A percentile compares a stretch with the other conserved stretches of the same genome.
Conservation (phyloP, 2,797 vertebrate species). For the Philypnodon macrostomus region DNA sequence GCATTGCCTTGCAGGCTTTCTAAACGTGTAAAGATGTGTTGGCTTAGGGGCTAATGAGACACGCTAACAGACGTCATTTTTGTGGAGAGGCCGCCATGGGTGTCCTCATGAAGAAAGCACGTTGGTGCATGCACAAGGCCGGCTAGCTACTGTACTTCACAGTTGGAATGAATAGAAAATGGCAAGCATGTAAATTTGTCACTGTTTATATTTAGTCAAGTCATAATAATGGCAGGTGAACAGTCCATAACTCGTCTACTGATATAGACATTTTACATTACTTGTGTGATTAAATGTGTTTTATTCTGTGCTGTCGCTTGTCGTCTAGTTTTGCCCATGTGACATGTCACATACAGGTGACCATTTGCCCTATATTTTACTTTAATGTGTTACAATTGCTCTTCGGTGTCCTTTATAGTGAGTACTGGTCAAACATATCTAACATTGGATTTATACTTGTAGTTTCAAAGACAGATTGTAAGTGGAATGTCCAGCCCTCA, state of each 20-base stretch:
- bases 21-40: conserved; percentile 2
- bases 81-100: conserved; percentile 61
- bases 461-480: conserved; percentile 62
- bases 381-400: conserved; percentile 30
- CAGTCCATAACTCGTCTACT: neutral
- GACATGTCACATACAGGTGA: conserved; percentile 56
- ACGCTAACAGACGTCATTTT: conserved; percentile 68
- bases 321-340: conserved; percentile 37
- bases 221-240: no score
- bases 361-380: conserved; percentile 56
- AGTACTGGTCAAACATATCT: conserved; percentile 37
- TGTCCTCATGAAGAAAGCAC: conserved; percentile 52
- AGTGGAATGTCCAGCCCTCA: conserved; percentile 26
- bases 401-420: conserved; percentile 30
- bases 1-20: neutral
- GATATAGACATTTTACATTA: neutral
- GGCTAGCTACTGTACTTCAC: conserved; percentile 14
- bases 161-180: conserved; percentile 5
- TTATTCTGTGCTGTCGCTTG: conserved; percentile 26
- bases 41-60: conserved; percentile 32
- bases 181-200: no score
- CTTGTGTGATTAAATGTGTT: conserved; percentile 6
- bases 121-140: conserved; percentile 41
- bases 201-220: neutral
- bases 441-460: conserved; percentile 37